phyloP scores from a whole-genome alignment of 2,888 invertebrate species.

The Trichopoda pennipes region DNA sequence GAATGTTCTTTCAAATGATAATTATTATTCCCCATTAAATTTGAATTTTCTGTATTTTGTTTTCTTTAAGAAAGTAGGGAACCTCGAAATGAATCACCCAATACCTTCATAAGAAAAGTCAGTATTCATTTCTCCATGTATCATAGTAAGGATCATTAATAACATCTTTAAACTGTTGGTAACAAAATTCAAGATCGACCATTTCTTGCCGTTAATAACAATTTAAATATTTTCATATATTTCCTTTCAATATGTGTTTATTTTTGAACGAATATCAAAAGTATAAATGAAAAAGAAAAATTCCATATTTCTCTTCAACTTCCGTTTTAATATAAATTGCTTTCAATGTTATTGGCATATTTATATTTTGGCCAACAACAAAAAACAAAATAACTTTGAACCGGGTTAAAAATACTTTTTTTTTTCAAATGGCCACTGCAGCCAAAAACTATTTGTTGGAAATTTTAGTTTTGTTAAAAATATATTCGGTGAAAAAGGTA shows the following conservation, averaged over 20 bases:
- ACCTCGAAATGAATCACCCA: no score
- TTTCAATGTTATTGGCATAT: slow-evolving; percentile 65
- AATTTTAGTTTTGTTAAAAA: slow-evolving; percentile 15
- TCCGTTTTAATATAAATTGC: slow-evolving; percentile 64
- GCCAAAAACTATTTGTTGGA: slow-evolving; percentile 30
- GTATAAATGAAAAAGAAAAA: slow-evolving; percentile 1
- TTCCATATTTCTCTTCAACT: slow-evolving; percentile 55
- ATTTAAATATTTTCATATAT: not conserved
- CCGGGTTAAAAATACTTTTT: slow-evolving; percentile 12
- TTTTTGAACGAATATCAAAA: slow-evolving; percentile 3
- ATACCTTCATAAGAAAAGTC: no score
- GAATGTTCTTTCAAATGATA: no score
- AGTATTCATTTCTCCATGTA: no score
- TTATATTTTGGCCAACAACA: slow-evolving; percentile 43
- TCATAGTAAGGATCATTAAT: not conserved
- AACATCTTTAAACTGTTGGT: no score
- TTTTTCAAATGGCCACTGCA: not conserved
- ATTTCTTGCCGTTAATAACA: no score
- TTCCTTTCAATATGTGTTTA: not conserved
- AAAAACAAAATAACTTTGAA: slow-evolving; percentile 8
- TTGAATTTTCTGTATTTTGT: no score
- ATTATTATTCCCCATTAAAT: no score
- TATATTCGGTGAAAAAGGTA: slow-evolving; percentile 20
- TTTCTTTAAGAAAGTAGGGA: no score
- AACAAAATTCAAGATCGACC: no score